Conservation (phyloP, 35 echinoderm and acorn worm species). For the Strongylocentrotus purpuratus region DNA sequence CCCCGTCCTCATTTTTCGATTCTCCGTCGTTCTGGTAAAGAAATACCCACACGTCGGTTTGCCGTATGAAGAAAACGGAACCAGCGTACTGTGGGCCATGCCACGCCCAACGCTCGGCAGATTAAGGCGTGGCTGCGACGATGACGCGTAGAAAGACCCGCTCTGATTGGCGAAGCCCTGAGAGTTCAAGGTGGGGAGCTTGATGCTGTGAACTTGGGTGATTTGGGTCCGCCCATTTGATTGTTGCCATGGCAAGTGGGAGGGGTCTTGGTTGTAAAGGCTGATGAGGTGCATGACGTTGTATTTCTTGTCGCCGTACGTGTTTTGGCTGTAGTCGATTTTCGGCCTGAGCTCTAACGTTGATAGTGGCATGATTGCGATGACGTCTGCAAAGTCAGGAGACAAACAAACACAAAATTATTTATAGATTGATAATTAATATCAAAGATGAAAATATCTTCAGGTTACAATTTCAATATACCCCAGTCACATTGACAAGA, state of each 20-base stretch:
- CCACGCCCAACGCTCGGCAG: slow-evolving; percentile 35
- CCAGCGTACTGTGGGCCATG: slow-evolving; percentile 16
- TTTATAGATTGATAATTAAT: neutral
- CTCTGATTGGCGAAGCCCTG: slow-evolving; percentile 3
- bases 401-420: neutral
- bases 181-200: slow-evolving; percentile 16
- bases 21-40: slow-evolving; percentile 27
- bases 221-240: neutral
- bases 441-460: too few species aligned
- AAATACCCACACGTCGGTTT: slow-evolving; percentile 48
- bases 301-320: slow-evolving; percentile 43
- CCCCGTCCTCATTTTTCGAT: slow-evolving; percentile 44
- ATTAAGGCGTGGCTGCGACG: slow-evolving; percentile 18
- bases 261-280: slow-evolving; percentile 15
- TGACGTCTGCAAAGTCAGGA: neutral
- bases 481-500: too few species aligned
- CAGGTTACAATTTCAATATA: too few species aligned
- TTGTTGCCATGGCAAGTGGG: slow-evolving; percentile 25
- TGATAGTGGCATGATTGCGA: slow-evolving; percentile 25
- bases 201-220: slow-evolving; percentile 20
- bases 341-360: slow-evolving; percentile 6
- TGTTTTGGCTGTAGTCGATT: slow-evolving; percentile 33
- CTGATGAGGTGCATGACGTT: slow-evolving; percentile 6
- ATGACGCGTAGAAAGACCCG: neutral
- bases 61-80: slow-evolving; percentile 11